Evolutionary conservation across 2,888 invertebrate species (phyloP).

Genomic region (Cosmia trapezina): DNA sequence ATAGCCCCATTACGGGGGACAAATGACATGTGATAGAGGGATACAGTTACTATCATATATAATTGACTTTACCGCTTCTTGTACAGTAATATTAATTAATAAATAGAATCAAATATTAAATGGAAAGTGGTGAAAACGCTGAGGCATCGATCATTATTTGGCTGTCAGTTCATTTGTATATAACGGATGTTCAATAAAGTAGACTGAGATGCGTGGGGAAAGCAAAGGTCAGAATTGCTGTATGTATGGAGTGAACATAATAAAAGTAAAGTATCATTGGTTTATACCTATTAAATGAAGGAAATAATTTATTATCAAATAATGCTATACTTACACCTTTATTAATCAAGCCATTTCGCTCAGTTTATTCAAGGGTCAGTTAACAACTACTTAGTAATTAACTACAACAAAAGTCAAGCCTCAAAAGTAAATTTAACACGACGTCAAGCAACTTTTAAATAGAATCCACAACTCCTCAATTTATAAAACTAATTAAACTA

Average conservation of each 20-base stretch:
- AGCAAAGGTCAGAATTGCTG: conserved; percentile 19
- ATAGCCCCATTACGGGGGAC: conserved; percentile 47
- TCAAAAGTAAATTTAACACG: neutral
- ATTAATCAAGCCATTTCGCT: neutral
- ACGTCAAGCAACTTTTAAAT: conserved; percentile 17
- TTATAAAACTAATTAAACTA: conserved; percentile 37
- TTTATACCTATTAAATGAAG: neutral
- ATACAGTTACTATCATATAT: conserved; percentile 21
- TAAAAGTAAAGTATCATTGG: neutral
- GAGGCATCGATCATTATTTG: conserved; percentile 1
- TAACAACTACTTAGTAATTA: neutral
- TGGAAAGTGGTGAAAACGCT: conserved; percentile 7
- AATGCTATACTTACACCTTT: neutral
- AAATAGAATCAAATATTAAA: conserved; percentile 28
- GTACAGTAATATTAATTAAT: conserved; percentile 27
- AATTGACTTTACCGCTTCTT: conserved; percentile 38
- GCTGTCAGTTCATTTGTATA: conserved; percentile 3
- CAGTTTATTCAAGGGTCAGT: neutral
- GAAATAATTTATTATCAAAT: no score
- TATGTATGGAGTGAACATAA: neutral
- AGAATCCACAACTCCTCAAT: conserved; percentile 2
- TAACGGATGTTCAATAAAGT: conserved; percentile 7
- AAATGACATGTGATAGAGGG: conserved; percentile 46
- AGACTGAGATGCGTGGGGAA: conserved; percentile 19
- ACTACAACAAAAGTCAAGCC: neutral